phyloP scores from a whole-genome alignment of 2,888 invertebrate species.

The Linnaemya vulpina region DNA sequence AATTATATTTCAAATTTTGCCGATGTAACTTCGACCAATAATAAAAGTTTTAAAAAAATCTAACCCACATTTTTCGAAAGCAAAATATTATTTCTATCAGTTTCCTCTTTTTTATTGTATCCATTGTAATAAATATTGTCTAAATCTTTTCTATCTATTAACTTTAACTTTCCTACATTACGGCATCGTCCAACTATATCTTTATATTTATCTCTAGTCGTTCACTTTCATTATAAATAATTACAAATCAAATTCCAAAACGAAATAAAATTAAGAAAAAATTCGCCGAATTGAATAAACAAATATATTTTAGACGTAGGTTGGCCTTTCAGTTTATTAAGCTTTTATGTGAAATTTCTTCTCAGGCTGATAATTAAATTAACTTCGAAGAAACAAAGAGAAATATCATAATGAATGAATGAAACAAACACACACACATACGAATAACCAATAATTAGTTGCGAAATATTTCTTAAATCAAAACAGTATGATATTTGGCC shows the following conservation, averaged over 20 bases:
- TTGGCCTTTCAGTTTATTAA: slow-evolving; percentile 65
- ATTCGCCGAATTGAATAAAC: slow-evolving; percentile 44
- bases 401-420: slow-evolving; percentile 32
- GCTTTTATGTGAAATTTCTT: slow-evolving; percentile 60
- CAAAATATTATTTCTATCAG: too few relatives aligned
- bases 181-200: slow-evolving; percentile 12
- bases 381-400: slow-evolving; percentile 22
- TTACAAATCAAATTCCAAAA: slow-evolving; percentile 28
- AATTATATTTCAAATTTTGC: too few relatives aligned
- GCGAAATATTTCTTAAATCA: slow-evolving; percentile 32
- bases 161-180: slow-evolving; percentile 13
- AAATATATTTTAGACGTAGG: slow-evolving; percentile 49
- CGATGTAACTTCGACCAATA: too few relatives aligned
- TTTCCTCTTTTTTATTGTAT: not conserved
- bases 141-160: not conserved
- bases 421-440: not conserved
- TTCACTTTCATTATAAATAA: slow-evolving; percentile 30
- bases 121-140: not conserved
- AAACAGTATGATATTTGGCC: slow-evolving; percentile 12
- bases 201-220: not conserved
- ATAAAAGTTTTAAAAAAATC: too few relatives aligned
- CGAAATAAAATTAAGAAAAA: slow-evolving; percentile 25
- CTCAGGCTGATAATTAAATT: slow-evolving; percentile 63
- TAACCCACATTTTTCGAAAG: too few relatives aligned
- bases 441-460: slow-evolving; percentile 45